A percentile compares a stretch with the other conserved stretches of the same genome.
Conservation (phyloP, 2,113 vertebrate species). For the Microtus montanus region DNA sequence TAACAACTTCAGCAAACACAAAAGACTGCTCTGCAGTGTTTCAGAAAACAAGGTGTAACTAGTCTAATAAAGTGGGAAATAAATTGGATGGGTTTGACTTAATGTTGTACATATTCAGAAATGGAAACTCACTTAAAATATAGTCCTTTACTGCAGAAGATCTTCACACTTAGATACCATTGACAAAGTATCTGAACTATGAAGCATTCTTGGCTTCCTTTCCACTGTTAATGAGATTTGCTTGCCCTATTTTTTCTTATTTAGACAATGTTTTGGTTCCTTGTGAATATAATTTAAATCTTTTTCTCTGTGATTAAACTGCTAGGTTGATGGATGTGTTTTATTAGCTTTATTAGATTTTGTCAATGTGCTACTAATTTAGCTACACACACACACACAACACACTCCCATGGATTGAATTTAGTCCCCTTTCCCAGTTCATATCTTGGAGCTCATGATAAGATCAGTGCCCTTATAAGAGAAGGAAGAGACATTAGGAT, state of each 20-base stretch:
- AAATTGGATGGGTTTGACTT: neutral
- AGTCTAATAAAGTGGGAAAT: neutral
- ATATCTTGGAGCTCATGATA: neutral
- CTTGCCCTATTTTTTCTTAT: slow-evolving; percentile 25
- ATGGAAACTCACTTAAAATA: neutral
- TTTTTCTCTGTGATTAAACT: neutral
- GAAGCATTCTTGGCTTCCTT: neutral
- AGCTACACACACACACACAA: neutral
- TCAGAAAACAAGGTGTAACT: neutral
- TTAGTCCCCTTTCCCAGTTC: neutral
- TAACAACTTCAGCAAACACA: neutral
- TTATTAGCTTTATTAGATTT: neutral
- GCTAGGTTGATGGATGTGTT: neutral
- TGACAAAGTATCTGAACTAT: neutral
- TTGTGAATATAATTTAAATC: neutral
- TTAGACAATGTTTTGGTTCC: neutral
- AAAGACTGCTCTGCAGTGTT: neutral
- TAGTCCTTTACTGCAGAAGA: neutral
- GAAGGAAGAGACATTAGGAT: neutral
- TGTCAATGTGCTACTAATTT: neutral
- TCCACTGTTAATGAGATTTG: neutral
- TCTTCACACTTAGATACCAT: neutral
- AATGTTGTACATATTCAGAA: neutral
- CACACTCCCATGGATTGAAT: neutral
- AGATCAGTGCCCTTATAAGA: neutral